Evolutionary conservation across 2,113 vertebrate species (phyloP).

Genomic region (Ptilorrhoa leucosticta): DNA sequence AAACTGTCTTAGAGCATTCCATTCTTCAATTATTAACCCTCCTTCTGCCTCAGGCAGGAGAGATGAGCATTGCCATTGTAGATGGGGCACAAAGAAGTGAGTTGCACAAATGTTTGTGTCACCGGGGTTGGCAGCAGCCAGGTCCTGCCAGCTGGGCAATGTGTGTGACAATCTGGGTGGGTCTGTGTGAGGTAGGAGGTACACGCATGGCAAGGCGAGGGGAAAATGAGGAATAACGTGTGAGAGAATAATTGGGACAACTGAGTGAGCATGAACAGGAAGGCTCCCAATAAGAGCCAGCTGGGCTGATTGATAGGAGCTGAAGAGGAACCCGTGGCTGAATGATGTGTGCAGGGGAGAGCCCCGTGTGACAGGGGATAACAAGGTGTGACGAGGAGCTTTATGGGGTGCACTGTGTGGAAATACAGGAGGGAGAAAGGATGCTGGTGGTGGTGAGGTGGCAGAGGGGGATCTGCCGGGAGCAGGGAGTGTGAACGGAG

Average conservation of each 20-base stretch:
- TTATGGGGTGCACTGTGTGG: neutral
- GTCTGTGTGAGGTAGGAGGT: neutral
- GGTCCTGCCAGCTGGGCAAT: neutral
- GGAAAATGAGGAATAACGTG: neutral
- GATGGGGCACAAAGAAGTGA: neutral
- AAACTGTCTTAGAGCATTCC: neutral
- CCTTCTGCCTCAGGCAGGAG: neutral
- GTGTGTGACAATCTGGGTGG: neutral
- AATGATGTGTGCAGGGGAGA: neutral
- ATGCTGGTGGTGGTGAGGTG: neutral
- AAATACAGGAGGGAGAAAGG: neutral
- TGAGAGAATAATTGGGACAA: neutral
- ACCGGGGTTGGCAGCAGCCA: neutral
- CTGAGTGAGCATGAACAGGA: neutral
- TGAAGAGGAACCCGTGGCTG: neutral
- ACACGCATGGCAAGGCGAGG: neutral
- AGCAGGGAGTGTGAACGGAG: neutral
- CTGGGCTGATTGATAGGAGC: neutral
- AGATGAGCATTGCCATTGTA: neutral
- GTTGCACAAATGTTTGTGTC: neutral
- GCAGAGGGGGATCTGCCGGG: neutral
- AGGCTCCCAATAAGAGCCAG: neutral
- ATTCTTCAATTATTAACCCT: neutral
- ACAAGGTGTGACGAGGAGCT: neutral
- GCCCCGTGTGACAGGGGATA: neutral